Percentiles rank a stretch among this genome's conserved stretches.
Evolutionary conservation across 1,140 invertebrate species (phyloP).

Genomic region (Aphelinus atriplicis): DNA sequence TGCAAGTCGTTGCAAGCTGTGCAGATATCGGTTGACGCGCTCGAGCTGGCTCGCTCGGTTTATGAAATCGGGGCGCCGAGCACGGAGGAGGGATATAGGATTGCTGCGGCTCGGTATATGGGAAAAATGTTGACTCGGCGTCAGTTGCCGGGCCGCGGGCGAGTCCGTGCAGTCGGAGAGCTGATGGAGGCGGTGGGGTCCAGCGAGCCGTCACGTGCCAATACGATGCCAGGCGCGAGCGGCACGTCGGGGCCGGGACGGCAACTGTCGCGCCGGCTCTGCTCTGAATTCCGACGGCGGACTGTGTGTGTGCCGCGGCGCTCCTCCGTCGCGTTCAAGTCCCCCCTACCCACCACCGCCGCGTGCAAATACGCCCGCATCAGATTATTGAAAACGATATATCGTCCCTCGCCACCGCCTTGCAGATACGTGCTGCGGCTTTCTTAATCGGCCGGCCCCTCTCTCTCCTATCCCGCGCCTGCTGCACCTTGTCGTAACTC

Average conservation of each 20-base stretch:
- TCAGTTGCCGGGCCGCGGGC: not conserved
- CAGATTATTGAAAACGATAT: slow-evolving; percentile 35
- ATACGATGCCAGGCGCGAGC: slow-evolving; percentile 7
- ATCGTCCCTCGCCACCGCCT: not conserved
- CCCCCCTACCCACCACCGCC: no score
- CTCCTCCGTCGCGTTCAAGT: no score
- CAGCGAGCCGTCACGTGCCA: slow-evolving; percentile 5
- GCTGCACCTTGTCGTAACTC: no score
- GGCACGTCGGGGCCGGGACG: not conserved
- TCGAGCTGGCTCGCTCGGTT: no score
- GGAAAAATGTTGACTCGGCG: slow-evolving; percentile 24
- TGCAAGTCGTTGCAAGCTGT: no score
- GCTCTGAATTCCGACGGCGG: not conserved
- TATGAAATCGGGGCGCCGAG: no score
- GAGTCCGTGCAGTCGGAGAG: not conserved
- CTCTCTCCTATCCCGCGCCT: not conserved
- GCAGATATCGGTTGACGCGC: no score
- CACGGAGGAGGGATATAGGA: no score
- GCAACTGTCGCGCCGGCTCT: slow-evolving; percentile 6
- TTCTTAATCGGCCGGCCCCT: not conserved
- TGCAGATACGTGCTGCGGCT: slow-evolving; percentile 9
- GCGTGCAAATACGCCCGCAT: not conserved
- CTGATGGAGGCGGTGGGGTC: not conserved
- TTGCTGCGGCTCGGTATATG: no score
- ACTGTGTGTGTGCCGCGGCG: not conserved